These are phyloP conservation scores for Scopus umbretta DNA, from an alignment of 2,113 vertebrate genomes.

Conservation along the genomic window DNA sequence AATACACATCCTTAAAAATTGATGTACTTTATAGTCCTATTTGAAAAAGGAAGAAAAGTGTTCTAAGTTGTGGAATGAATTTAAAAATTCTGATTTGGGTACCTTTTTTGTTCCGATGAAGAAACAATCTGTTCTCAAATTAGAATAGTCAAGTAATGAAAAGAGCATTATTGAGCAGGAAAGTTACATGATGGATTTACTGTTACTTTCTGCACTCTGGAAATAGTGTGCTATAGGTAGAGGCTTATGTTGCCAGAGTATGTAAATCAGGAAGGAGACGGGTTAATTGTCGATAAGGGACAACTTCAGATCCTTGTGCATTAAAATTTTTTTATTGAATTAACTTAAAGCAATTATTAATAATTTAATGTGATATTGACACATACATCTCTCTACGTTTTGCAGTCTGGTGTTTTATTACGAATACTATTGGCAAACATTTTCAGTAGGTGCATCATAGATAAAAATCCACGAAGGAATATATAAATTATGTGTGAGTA, in stretches of 20 bases:
- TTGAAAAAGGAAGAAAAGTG: not conserved
- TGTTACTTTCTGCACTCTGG: not conserved
- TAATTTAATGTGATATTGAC: not conserved
- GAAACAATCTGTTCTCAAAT: not conserved
- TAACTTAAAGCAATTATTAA: not conserved
- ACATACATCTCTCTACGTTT: not conserved
- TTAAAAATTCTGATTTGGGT: not conserved
- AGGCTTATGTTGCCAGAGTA: not conserved
- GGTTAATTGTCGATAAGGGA: slow-evolving; percentile 11
- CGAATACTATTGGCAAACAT: not conserved
- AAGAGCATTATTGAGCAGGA: not conserved
- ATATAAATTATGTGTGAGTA: not conserved
- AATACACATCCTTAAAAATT: not conserved
- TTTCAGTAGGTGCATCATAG: not conserved
- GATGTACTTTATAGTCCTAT: not conserved
- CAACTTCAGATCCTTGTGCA: not conserved
- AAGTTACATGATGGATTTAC: not conserved
- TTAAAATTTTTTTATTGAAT: not conserved
- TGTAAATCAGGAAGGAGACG: not conserved
- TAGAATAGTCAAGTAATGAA: not conserved
- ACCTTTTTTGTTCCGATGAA: not conserved
- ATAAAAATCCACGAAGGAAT: not conserved
- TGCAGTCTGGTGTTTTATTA: not conserved
- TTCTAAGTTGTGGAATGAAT: not conserved
- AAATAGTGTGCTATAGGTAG: not conserved